Percentiles rank a stretch among this genome's conserved stretches.
phyloP scores from a whole-genome alignment of 2,797 vertebrate species.

The Chelon labrosus region DNA sequence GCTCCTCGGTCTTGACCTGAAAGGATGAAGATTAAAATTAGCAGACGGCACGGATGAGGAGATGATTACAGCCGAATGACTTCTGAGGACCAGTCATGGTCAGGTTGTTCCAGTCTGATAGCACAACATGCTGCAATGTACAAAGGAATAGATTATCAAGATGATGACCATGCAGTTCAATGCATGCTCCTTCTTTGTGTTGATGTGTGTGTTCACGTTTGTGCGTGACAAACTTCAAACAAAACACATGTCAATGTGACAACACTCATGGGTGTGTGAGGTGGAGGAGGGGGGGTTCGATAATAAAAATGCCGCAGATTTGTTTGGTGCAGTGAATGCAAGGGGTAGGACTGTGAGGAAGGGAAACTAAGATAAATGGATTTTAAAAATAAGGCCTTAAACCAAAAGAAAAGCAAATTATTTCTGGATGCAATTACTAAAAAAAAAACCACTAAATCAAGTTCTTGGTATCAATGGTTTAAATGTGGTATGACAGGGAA shows the following conservation, averaged over 20 bases:
- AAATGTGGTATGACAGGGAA: constrained; percentile 40
- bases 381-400: background rate
- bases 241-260: constrained; percentile 13
- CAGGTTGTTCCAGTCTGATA: constrained; percentile 18
- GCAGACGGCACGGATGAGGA: background rate
- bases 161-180: constrained; percentile 55
- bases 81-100: constrained; percentile 7
- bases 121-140: constrained; percentile 42
- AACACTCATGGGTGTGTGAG: constrained; percentile 7
- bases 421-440: background rate
- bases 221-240: constrained; percentile 26
- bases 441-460: background rate
- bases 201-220: background rate
- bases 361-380: background rate
- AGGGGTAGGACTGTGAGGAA: background rate
- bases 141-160: constrained; percentile 8
- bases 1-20: constrained; percentile 96
- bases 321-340: constrained; percentile 9
- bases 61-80: background rate
- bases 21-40: constrained; percentile 21
- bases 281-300: background rate
- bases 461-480: background rate
- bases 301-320: constrained; percentile 7
- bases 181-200: constrained; percentile 33
- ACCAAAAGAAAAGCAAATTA: background rate